Evolutionary conservation across 2,797 vertebrate genomes (phyloP).

Genomic region (Molossus molossus): DNA sequence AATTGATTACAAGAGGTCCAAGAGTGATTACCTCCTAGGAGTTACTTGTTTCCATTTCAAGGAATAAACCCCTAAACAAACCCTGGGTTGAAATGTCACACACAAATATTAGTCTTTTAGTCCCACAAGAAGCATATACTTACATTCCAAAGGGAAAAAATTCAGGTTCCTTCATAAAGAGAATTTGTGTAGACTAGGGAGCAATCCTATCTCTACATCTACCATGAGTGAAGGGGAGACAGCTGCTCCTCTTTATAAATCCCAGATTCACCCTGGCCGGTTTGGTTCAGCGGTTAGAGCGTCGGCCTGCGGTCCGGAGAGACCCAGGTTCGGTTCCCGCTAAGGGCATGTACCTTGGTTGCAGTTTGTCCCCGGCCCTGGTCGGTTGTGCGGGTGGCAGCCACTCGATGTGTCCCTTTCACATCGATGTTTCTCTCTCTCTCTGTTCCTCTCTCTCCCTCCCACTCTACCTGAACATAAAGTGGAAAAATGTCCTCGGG

Average conservation of each 20-base stretch:
- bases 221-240: neutral
- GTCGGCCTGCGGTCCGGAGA: too few relatives aligned
- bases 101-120: neutral
- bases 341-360: too few relatives aligned
- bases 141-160: slow-evolving; percentile 15
- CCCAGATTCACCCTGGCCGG: neutral
- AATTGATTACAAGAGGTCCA: neutral
- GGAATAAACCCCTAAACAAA: neutral
- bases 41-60: neutral
- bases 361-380: too few relatives aligned
- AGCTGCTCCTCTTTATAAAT: neutral
- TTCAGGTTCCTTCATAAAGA: neutral
- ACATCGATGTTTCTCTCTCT: too few relatives aligned
- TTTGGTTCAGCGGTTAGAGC: too few relatives aligned
- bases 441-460: too few relatives aligned
- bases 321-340: too few relatives aligned
- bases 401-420: too few relatives aligned
- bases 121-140: neutral
- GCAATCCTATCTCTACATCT: neutral
- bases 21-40: neutral
- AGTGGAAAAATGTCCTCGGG: too few relatives aligned
- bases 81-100: neutral
- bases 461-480: too few relatives aligned
- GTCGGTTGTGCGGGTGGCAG: too few relatives aligned
- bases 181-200: neutral